A percentile compares a stretch with the other conserved stretches of the same genome.
phyloP scores from a whole-genome alignment of 1,140 invertebrate genomes.

The Dermatophagoides farinae region DNA sequence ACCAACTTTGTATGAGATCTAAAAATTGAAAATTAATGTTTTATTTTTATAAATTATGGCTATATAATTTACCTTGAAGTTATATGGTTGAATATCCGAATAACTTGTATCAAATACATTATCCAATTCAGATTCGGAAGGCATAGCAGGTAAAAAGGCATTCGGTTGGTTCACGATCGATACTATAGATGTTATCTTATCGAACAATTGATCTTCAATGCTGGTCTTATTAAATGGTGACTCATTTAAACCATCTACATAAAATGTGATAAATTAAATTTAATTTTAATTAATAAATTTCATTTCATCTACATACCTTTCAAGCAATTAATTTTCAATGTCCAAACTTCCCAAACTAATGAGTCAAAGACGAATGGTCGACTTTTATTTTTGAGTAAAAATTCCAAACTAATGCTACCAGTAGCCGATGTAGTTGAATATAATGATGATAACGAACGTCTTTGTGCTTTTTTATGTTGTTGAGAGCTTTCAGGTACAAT shows the following conservation, averaged over 20 bases:
- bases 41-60: neutral
- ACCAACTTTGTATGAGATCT: slow-evolving; percentile 12
- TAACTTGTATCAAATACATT: slow-evolving; percentile 81
- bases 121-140: slow-evolving; percentile 70
- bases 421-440: neutral
- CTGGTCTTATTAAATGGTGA: neutral
- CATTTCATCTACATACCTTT: no score
- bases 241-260: neutral
- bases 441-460: neutral
- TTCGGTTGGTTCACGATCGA: slow-evolving; percentile 73
- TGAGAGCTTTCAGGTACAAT: neutral
- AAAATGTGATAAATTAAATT: no score
- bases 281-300: no score
- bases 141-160: slow-evolving; percentile 87
- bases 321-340: slow-evolving; percentile 56
- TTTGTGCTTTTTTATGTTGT: neutral
- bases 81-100: slow-evolving; percentile 78
- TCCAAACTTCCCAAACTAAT: slow-evolving; percentile 95
- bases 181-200: slow-evolving; percentile 78
- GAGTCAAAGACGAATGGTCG: slow-evolving; percentile 41
- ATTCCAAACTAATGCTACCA: slow-evolving; percentile 66
- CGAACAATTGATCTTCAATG: slow-evolving; percentile 68
- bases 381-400: slow-evolving; percentile 67
- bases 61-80: slow-evolving; percentile 45
- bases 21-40: neutral